Base-by-base conservation (phyloP, 2,888 invertebrate genomes). In the Plagiodera versicolora region DNA sequence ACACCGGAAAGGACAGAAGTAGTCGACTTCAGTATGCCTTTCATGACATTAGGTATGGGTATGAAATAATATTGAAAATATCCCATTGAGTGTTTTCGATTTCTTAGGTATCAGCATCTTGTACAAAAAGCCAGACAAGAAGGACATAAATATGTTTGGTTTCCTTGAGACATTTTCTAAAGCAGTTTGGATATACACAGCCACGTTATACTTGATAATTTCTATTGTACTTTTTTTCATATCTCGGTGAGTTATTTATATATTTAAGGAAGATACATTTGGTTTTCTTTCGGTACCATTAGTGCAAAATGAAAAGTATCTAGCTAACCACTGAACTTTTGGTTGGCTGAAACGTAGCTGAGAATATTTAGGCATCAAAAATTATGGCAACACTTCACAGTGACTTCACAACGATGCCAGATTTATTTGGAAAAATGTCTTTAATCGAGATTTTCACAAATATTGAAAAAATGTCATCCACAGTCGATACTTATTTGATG, bases 1-100 rank as follows among this genome's bases (percentile, higher is more conserved):
- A 98, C 95, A 4, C 94, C 92, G 76, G 88, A 91, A 58, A 84
- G 98, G 56, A 87, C 95, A 70, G 87, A 89, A 67, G 89, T 87
- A 24, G 94, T 95, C n/a, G 95, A 96, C 79, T 97, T 97, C 77
- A 95, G 95, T 2, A 94, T 95, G 81, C 98, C 98, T 0, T 99
- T 98, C 80, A 97, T 99, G 94, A 95, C 94, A 72, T 82, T 98
- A 67, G 94, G 75, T 69, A 71, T 48, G 60, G 18, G 16, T 32
- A 16, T 16, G 1, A 6, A 28, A 17, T 16, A 11, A 24, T 16
- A n/a, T 1, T 16, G 1, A 1, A 10, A 18, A 32, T 20, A 1
- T 4, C 8, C 11, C n/a, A 16, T 24, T 49, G 10, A 11, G 6
- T 20, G 46, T 11, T 5, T 54, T 39, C 16, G 16, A 24, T 24